A percentile compares a stretch with the other conserved stretches of the same genome.
These are phyloP conservation scores for Drosophila falleni DNA, from an alignment of 2,888 invertebrate genomes.

Conservation along the genomic window DNA sequence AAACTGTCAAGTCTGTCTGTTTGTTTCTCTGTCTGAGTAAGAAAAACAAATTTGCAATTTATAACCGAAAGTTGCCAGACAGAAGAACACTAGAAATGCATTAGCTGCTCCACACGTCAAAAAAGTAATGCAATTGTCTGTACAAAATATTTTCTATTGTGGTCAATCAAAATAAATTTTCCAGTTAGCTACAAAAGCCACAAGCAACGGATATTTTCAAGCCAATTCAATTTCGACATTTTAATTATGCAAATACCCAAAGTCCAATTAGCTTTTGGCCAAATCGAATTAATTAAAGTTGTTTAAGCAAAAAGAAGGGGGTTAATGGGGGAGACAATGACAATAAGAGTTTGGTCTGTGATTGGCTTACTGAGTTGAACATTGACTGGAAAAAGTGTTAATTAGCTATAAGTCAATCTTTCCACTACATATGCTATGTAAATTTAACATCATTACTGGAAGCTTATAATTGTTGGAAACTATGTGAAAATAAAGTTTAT, in stretches of 20 bases:
- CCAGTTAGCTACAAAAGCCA: slow-evolving; percentile 15
- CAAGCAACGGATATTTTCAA: slow-evolving; percentile 24
- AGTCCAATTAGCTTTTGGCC: slow-evolving; percentile 49
- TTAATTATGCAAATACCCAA: slow-evolving; percentile 70
- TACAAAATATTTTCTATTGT: slow-evolving; percentile 31
- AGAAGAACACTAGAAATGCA: slow-evolving; percentile 24
- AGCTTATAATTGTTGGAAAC: too few relatives aligned
- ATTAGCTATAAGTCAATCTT: slow-evolving; percentile 4
- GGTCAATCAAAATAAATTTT: slow-evolving; percentile 30
- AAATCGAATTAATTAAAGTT: slow-evolving; percentile 34
- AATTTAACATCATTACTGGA: too few relatives aligned
- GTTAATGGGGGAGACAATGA: not conserved
- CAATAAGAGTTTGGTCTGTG: slow-evolving; percentile 9
- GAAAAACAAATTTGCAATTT: slow-evolving; percentile 23
- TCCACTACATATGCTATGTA: not conserved
- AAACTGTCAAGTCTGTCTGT: slow-evolving; percentile 11
- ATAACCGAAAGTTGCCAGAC: slow-evolving; percentile 7
- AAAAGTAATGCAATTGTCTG: slow-evolving; percentile 51
- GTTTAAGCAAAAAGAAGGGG: not conserved
- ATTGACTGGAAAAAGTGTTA: slow-evolving; percentile 7
- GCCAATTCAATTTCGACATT: slow-evolving; percentile 54
- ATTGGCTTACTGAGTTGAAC: slow-evolving; percentile 28
- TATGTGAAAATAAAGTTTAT: too few relatives aligned
- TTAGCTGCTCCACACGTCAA: slow-evolving; percentile 49
- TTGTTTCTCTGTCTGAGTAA: not conserved